phyloP scores from a whole-genome alignment of 2,797 vertebrate genomes.

The Iguana delicatissima region DNA sequence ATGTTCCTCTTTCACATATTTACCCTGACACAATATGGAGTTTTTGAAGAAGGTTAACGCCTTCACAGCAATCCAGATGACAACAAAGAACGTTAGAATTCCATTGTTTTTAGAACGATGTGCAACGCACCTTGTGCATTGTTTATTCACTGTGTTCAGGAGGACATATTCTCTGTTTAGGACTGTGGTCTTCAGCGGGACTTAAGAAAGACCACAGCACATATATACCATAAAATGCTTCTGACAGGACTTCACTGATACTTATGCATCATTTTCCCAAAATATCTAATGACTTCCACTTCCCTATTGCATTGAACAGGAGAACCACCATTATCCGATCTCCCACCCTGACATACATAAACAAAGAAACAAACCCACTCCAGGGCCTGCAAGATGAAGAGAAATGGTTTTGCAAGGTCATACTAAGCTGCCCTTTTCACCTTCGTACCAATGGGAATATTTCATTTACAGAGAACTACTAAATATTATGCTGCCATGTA shows the following conservation, averaged over 20 bases:
- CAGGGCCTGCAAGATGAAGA: no score
- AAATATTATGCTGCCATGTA: background rate
- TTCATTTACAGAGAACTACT: background rate
- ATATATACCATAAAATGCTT: background rate
- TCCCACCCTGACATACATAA: background rate
- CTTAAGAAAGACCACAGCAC: background rate
- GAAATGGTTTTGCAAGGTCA: background rate
- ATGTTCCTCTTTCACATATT: background rate
- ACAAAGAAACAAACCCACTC: no score
- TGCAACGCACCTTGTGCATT: background rate
- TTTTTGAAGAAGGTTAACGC: background rate
- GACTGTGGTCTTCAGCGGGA: no score
- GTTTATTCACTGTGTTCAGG: background rate
- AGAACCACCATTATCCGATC: background rate
- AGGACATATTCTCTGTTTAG: background rate
- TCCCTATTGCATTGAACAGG: background rate
- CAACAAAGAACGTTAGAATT: background rate
- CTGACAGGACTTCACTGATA: background rate
- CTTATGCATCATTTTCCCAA: background rate
- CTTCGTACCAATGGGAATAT: slow-evolving; percentile 5
- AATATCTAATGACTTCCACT: background rate
- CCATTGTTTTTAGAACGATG: background rate
- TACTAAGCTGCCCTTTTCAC: background rate
- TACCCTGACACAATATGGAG: background rate
- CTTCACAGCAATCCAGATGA: background rate